A percentile compares a stretch with the other conserved stretches of the same genome.
phyloP scores from a whole-genome alignment of 2,113 vertebrate species.

The Phaethornis superciliosus region DNA sequence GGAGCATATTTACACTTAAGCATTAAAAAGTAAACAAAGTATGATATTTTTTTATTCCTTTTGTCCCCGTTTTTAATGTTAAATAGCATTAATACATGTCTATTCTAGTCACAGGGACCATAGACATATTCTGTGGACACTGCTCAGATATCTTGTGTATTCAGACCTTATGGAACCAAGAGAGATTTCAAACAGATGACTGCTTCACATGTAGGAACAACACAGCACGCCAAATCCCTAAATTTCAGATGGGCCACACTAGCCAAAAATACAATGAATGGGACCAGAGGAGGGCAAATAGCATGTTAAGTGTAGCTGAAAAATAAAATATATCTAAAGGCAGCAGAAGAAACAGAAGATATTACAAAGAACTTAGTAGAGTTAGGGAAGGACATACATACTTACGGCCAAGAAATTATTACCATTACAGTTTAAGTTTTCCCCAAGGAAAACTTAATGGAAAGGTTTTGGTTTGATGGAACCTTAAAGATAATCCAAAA shows the following conservation, averaged over 20 bases:
- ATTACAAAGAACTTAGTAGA: neutral
- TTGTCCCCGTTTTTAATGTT: neutral
- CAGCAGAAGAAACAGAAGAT: neutral
- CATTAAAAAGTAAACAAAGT: neutral
- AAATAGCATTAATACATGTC: neutral
- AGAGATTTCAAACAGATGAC: neutral
- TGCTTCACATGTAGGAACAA: neutral
- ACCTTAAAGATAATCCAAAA: too few relatives aligned
- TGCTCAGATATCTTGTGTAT: neutral
- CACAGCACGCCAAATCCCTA: neutral
- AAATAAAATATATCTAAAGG: neutral
- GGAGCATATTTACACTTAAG: neutral
- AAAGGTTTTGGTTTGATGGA: too few relatives aligned
- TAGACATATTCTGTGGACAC: neutral
- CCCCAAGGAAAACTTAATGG: neutral
- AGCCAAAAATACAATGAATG: neutral
- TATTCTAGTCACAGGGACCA: neutral
- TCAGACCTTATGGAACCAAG: neutral
- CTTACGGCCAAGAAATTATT: neutral
- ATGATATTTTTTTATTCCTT: neutral
- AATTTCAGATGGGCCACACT: neutral
- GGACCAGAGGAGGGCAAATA: accelerated
- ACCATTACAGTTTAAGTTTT: neutral
- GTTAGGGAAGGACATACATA: neutral
- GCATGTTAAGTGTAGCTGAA: neutral